Percentiles rank a stretch among this genome's conserved stretches.
phyloP scores from a whole-genome alignment of 2,888 invertebrate species.

The Drosophila nr. perissopoda region DNA sequence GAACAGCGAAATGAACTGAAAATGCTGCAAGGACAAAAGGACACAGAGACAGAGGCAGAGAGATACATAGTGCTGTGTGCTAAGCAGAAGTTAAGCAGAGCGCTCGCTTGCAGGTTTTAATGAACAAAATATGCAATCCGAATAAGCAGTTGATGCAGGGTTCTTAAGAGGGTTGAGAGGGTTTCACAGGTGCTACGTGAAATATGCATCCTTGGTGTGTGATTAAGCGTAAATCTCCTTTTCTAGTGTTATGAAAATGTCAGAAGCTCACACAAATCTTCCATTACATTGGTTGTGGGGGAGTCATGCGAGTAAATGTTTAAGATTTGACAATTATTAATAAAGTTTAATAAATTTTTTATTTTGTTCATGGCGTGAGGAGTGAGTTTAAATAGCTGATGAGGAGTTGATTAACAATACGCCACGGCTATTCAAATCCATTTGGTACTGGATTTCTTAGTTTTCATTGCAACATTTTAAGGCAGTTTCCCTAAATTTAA shows the following conservation, averaged over 20 bases:
- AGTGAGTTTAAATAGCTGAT: neutral
- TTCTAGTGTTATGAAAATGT: constrained; percentile 41
- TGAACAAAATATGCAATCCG: constrained; percentile 70
- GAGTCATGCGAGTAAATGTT: constrained; percentile 32
- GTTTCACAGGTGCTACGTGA: constrained; percentile 37
- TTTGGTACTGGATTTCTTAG: too few species aligned
- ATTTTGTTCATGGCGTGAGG: neutral
- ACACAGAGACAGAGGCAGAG: neutral
- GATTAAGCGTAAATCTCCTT: constrained; percentile 71
- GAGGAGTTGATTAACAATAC: neutral
- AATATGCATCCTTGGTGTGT: constrained; percentile 77
- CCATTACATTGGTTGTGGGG: constrained; percentile 1
- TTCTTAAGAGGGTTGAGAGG: neutral
- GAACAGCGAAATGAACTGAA: constrained; percentile 64
- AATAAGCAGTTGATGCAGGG: constrained; percentile 35
- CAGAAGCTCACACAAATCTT: constrained; percentile 16
- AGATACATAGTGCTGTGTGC: constrained; percentile 4
- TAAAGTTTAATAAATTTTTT: neutral
- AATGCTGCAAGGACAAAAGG: constrained; percentile 41
- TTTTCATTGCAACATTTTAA: too few species aligned
- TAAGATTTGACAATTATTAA: constrained; percentile 25
- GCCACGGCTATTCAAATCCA: neutral
- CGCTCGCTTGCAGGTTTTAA: constrained; percentile 62
- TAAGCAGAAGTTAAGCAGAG: constrained; percentile 56
- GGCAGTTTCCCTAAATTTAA: neutral